Conservation (phyloP, 2,797 vertebrate genomes). For the Typhlichthys eigenmanni region DNA sequence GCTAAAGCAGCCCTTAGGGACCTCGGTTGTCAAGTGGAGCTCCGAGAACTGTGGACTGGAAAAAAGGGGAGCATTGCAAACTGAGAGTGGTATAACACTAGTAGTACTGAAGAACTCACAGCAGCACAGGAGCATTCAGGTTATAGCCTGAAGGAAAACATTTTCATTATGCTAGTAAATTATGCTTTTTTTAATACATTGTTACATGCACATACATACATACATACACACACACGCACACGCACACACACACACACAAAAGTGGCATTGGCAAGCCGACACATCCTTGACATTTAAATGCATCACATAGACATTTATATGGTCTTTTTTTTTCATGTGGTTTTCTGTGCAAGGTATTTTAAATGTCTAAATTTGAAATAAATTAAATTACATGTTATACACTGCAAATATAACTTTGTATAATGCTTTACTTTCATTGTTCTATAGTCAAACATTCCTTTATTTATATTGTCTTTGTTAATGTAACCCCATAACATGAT, state of each 20-base stretch:
- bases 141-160: slow-evolving; percentile 9
- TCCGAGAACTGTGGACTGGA: slow-evolving; percentile 94
- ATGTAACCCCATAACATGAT: neutral
- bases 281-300: neutral
- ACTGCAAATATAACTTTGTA: slow-evolving; percentile 7
- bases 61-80: slow-evolving; percentile 86
- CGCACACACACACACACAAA: too few relatives aligned
- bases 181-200: too few relatives aligned
- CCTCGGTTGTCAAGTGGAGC: slow-evolving; percentile 90
- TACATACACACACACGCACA: too few relatives aligned
- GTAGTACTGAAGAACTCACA: neutral
- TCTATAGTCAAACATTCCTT: neutral
- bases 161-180: neutral
- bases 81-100: slow-evolving; percentile 52
- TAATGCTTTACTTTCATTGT: slow-evolving; percentile 17
- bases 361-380: neutral
- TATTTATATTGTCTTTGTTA: slow-evolving; percentile 3
- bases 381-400: too few relatives aligned
- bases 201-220: too few relatives aligned
- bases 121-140: too few relatives aligned
- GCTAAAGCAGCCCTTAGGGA: slow-evolving; percentile 90
- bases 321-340: neutral
- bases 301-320: slow-evolving; percentile 2
- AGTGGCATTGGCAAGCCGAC: too few relatives aligned
- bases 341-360: slow-evolving; percentile 1